Evolutionary conservation across 2,888 invertebrate genomes (phyloP).

Genomic region (Pheosia gnoma): DNA sequence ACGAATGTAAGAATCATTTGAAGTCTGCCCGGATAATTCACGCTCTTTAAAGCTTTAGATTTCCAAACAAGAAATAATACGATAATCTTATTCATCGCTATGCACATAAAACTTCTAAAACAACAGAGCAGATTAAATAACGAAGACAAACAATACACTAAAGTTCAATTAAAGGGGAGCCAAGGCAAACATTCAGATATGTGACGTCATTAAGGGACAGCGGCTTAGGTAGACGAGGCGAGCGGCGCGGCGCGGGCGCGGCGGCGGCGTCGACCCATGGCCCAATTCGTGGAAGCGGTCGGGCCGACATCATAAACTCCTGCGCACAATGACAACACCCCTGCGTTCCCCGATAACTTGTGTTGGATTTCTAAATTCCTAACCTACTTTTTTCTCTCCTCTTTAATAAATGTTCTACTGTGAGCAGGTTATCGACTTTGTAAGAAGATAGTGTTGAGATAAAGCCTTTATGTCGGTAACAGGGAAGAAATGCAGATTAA

Average conservation of each 20-base stretch:
- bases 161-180: slow-evolving; percentile 57
- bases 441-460: slow-evolving; percentile 24
- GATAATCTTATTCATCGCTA: not conserved
- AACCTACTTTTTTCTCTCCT: slow-evolving; percentile 39
- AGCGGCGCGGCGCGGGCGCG: slow-evolving; percentile 37
- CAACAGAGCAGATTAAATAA: slow-evolving; percentile 45
- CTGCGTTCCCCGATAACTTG: slow-evolving; percentile 43
- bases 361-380: slow-evolving; percentile 52
- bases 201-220: slow-evolving; percentile 71
- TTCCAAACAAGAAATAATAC: slow-evolving; percentile 4
- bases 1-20: not conserved
- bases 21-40: not conserved
- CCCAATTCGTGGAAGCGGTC: slow-evolving; percentile 63
- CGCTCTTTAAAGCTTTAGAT: not conserved
- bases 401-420: slow-evolving; percentile 41
- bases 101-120: slow-evolving; percentile 26
- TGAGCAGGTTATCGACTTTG: slow-evolving; percentile 43
- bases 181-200: slow-evolving; percentile 50
- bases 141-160: slow-evolving; percentile 54
- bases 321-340: slow-evolving; percentile 60
- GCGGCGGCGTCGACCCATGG: slow-evolving; percentile 30
- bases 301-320: slow-evolving; percentile 61
- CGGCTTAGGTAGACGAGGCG: slow-evolving; percentile 55
- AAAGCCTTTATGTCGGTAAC: slow-evolving; percentile 15
- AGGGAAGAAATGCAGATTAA: not conserved